Percentiles rank a stretch among this genome's conserved stretches.
These are phyloP conservation scores for Sterrhoptilus dennistouni DNA, from an alignment of 2,113 vertebrate species.

Conservation along the genomic window DNA sequence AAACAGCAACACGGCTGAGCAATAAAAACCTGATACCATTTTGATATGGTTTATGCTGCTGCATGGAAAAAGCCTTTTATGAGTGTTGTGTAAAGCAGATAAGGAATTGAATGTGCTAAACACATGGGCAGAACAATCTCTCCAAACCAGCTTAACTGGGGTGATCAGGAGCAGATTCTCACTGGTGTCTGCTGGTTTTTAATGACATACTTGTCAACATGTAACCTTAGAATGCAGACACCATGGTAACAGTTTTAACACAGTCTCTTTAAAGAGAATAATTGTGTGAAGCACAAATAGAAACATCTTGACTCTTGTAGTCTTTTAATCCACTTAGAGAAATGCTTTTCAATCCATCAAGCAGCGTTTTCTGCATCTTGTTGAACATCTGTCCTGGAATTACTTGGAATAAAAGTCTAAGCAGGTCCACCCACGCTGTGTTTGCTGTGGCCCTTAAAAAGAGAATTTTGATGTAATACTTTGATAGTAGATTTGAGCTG, in stretches of 20 bases:
- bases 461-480: not conserved
- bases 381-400: conserved; percentile 48
- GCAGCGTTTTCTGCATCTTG: conserved; percentile 50
- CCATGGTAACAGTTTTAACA: conserved; percentile 62
- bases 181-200: conserved; percentile 16
- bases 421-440: not conserved
- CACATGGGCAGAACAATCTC: not conserved
- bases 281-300: conserved; percentile 62
- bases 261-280: conserved; percentile 29
- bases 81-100: not conserved
- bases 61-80: not conserved
- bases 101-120: not conserved
- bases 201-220: conserved; percentile 54
- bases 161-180: not conserved
- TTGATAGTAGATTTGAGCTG: not conserved
- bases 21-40: not conserved
- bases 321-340: conserved; percentile 65
- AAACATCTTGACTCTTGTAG: conserved; percentile 62
- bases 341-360: conserved; percentile 47
- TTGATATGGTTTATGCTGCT: not conserved
- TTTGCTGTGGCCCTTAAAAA: not conserved
- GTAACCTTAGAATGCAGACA: conserved; percentile 48
- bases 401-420: not conserved
- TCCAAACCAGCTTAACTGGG: not conserved
- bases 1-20: not conserved